Percentiles rank a stretch among this genome's conserved stretches.
These are phyloP conservation scores for Prorops nasuta DNA, from an alignment of 1,140 invertebrate species.

Conservation along the genomic window DNA sequence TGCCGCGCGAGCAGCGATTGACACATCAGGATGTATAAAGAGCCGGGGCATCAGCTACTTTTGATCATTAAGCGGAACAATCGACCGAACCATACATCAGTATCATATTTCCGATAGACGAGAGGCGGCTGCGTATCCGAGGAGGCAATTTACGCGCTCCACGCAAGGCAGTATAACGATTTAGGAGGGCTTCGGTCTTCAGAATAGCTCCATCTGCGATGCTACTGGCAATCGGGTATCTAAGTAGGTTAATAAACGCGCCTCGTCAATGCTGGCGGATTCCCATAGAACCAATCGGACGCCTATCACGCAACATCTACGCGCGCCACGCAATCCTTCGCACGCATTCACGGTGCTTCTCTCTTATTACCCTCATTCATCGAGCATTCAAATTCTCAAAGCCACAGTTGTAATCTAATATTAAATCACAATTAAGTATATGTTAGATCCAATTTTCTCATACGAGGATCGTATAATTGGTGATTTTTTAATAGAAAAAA, in stretches of 20 bases:
- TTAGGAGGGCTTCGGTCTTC: conserved; percentile 6
- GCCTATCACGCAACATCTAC: conserved; percentile 10
- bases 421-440: no score
- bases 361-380: no score
- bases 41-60: not conserved
- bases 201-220: conserved; percentile 35
- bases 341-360: no score
- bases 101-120: conserved; percentile 6
- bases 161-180: conserved; percentile 8
- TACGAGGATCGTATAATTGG: no score
- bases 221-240: conserved; percentile 24
- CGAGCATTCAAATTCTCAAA: no score
- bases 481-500: no score
- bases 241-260: conserved; percentile 43
- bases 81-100: conserved; percentile 13
- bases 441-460: no score
- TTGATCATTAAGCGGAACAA: not conserved
- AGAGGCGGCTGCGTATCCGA: not conserved
- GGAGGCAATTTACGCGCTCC: conserved; percentile 13
- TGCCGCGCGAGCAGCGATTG: no score
- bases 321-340: no score
- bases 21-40: not conserved
- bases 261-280: conserved; percentile 36
- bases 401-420: no score
- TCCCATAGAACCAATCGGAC: conserved; percentile 38